Conservation (phyloP, 1,140 invertebrate species). For the Battus philenor region DNA sequence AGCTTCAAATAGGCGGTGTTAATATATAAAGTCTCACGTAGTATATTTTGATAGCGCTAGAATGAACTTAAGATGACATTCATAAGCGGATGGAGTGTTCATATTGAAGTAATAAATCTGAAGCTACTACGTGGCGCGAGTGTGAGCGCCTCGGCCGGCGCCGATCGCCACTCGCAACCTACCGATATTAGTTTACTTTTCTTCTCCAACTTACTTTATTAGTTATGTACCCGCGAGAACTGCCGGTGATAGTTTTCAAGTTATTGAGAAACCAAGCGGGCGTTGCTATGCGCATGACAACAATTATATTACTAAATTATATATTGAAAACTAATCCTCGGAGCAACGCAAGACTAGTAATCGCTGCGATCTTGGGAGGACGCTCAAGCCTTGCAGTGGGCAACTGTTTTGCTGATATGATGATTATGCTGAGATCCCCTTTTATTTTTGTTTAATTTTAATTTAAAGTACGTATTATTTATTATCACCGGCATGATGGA, state of each 20-base stretch:
- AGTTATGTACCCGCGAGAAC: slow-evolving; percentile 61
- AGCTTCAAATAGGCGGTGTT: no score
- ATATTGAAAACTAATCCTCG: no score
- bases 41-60: slow-evolving; percentile 38
- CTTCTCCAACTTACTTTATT: slow-evolving; percentile 73
- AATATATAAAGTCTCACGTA: no score
- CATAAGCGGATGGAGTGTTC: slow-evolving; percentile 53
- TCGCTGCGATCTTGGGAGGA: no score
- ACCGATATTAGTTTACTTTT: slow-evolving; percentile 75
- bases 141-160: slow-evolving; percentile 34
- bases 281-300: slow-evolving; percentile 26
- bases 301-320: no score
- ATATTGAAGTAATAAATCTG: slow-evolving; percentile 72
- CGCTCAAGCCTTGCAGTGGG: no score
- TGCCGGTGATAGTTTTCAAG: slow-evolving; percentile 65
- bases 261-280: slow-evolving; percentile 59
- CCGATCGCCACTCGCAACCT: slow-evolving; percentile 43
- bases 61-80: slow-evolving; percentile 52
- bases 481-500: no score
- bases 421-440: no score
- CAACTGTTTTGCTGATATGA: no score
- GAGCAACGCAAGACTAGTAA: no score
- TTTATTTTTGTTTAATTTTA: no score
- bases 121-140: slow-evolving; percentile 49
- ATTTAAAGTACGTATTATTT: no score